Percentiles rank a stretch among this genome's conserved stretches.
Evolutionary conservation across 92 coral and sea anemone genomes (phyloP).

Genomic region (Umimayanthus kanabou): DNA sequence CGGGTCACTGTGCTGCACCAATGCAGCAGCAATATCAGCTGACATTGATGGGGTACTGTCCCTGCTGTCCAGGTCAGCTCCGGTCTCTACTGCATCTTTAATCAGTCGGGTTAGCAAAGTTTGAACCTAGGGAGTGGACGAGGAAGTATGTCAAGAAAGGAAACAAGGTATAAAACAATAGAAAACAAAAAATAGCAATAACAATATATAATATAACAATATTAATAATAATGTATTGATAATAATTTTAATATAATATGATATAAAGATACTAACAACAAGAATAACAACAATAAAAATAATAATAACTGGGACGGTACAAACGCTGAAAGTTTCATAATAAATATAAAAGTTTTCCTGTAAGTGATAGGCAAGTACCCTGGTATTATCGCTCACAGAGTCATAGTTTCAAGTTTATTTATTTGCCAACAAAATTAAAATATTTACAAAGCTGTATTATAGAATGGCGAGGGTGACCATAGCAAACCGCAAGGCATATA

Average conservation of each 20-base stretch:
- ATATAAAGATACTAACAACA: background rate
- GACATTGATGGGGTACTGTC: conserved; percentile 4
- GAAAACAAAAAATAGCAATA: background rate
- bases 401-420: background rate
- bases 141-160: background rate
- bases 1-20: background rate
- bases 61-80: background rate
- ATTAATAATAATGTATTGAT: background rate
- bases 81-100: conserved; percentile 26
- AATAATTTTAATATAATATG: too few species aligned
- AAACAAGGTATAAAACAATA: too few species aligned
- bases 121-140: background rate
- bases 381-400: too few species aligned
- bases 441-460: too few species aligned
- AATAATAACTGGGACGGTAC: background rate
- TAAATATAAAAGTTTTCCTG: background rate
- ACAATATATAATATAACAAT: background rate
- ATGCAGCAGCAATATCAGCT: background rate
- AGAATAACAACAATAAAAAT: background rate
- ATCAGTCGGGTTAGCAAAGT: conserved; percentile 15
- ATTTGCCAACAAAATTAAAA: too few species aligned
- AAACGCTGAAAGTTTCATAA: background rate
- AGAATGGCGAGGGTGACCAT: too few species aligned
- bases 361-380: background rate
- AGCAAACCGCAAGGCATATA: too few species aligned